Percentiles rank a stretch among this genome's conserved stretches.
Evolutionary conservation across 2,797 vertebrate genomes (phyloP).

Genomic region (Onychomys arenicola): DNA sequence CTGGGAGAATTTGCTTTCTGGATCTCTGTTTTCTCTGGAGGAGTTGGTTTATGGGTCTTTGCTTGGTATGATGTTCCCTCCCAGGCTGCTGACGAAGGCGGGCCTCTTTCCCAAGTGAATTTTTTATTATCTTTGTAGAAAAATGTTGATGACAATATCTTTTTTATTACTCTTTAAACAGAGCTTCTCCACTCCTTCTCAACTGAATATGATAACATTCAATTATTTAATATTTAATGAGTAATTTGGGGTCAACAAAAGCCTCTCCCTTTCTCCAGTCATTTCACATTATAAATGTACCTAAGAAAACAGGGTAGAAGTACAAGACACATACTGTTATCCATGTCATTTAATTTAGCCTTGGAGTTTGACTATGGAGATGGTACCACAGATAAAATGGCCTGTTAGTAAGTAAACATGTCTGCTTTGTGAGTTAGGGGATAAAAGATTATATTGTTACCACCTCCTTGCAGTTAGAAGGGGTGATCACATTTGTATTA

Average conservation of each 20-base stretch:
- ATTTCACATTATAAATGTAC: constrained; percentile 18
- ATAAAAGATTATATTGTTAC: constrained; percentile 19
- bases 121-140: constrained; percentile 70
- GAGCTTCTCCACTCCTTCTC: constrained; percentile 34
- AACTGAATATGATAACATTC: constrained; percentile 31
- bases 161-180: constrained; percentile 64
- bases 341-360: constrained; percentile 27
- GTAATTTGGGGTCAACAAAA: constrained; percentile 51
- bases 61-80: constrained; percentile 47
- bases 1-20: constrained; percentile 53
- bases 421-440: not conserved
- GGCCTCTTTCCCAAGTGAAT: constrained; percentile 58
- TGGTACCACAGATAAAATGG: constrained; percentile 11
- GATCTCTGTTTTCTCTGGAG: constrained; percentile 64
- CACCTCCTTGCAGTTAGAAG: not conserved
- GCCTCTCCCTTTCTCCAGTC: not conserved
- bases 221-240: constrained; percentile 69
- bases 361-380: constrained; percentile 43
- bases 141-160: constrained; percentile 70
- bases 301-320: constrained; percentile 42
- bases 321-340: not conserved
- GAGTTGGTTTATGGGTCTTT: constrained; percentile 12
- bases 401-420: not conserved
- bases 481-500: not conserved
- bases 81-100: constrained; percentile 53